A percentile compares a stretch with the other conserved stretches of the same genome.
phyloP scores from a whole-genome alignment of 2,797 vertebrate species.

The Pagetopsis macropterus region DNA sequence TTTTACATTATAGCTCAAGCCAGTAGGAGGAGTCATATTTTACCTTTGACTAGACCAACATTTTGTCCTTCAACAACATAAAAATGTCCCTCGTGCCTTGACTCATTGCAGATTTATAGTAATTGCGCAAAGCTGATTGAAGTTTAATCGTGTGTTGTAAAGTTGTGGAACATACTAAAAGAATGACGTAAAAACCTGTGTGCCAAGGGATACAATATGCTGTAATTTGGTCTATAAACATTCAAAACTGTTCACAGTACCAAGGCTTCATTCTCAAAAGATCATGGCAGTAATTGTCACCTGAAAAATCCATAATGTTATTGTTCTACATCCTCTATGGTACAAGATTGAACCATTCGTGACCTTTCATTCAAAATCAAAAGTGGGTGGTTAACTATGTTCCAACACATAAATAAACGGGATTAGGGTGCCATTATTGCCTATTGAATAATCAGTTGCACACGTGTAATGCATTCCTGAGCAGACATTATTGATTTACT shows the following conservation, averaged over 20 bases:
- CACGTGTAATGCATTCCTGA: conserved; percentile 62
- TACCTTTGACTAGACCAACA: conserved; percentile 5
- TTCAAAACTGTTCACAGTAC: conserved; percentile 33
- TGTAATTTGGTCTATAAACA: conserved; percentile 33
- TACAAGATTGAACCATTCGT: conserved; percentile 53
- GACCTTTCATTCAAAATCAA: conserved; percentile 67
- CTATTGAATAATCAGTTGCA: conserved; percentile 68
- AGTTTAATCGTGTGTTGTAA: conserved; percentile 41
- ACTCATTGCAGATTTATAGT: conserved; percentile 37
- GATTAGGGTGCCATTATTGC: conserved; percentile 61
- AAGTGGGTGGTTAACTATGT: conserved; percentile 60
- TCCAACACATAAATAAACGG: conserved; percentile 55
- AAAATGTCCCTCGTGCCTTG: conserved; percentile 39
- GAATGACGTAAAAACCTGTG: conserved; percentile 41
- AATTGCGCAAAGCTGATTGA: conserved; percentile 38
- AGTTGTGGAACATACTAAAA: conserved; percentile 43
- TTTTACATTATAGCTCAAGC: conserved; percentile 29
- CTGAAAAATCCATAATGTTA: conserved; percentile 44
- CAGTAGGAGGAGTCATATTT: conserved; percentile 18
- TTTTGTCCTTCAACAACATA: conserved; percentile 38
- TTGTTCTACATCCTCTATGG: conserved; percentile 29
- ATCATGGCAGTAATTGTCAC: conserved; percentile 35
- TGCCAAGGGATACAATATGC: conserved; percentile 44
- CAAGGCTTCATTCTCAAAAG: conserved; percentile 29
- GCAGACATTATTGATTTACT: conserved; percentile 77